These are phyloP conservation scores for Oligia strigilis DNA, from an alignment of 2,888 invertebrate species.

Conservation along the genomic window DNA sequence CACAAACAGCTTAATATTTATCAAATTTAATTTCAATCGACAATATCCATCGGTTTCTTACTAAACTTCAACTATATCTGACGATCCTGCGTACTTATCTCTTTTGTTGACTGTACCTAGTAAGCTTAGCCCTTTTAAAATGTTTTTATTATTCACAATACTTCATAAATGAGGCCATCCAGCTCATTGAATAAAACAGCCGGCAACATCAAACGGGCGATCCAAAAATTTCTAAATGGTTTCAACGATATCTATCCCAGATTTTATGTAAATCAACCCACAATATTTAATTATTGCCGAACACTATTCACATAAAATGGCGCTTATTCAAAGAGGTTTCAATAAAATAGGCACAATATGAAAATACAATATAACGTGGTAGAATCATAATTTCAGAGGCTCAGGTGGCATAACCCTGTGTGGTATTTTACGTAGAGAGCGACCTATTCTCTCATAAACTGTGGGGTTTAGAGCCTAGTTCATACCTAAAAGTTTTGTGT, in stretches of 20 bases:
- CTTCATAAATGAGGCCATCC: not conserved
- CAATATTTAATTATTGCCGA: conserved; percentile 40
- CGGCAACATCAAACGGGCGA: not conserved
- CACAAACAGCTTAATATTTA: no score
- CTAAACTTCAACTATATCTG: no score
- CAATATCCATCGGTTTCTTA: no score
- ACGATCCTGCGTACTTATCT: no score
- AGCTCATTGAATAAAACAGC: conserved; percentile 9
- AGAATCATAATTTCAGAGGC: conserved; percentile 68
- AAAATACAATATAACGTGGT: conserved; percentile 63
- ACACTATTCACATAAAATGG: conserved; percentile 39
- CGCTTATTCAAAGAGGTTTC: conserved; percentile 44
- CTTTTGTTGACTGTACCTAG: not conserved
- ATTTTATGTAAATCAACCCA: conserved; percentile 43
- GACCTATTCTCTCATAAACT: conserved; percentile 72
- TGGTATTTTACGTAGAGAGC: conserved; percentile 67
- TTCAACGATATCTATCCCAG: conserved; percentile 17
- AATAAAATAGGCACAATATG: conserved; percentile 55
- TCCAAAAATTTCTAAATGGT: conserved; percentile 11
- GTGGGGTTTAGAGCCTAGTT: conserved; percentile 71
- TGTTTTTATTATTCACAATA: not conserved
- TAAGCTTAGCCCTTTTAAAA: not conserved
- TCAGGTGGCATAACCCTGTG: conserved; percentile 69
- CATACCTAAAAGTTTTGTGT: conserved; percentile 69
- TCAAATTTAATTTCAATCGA: no score